Base-by-base conservation (phyloP, 2,113 vertebrate genomes). In the Melozone crissalis region DNA sequence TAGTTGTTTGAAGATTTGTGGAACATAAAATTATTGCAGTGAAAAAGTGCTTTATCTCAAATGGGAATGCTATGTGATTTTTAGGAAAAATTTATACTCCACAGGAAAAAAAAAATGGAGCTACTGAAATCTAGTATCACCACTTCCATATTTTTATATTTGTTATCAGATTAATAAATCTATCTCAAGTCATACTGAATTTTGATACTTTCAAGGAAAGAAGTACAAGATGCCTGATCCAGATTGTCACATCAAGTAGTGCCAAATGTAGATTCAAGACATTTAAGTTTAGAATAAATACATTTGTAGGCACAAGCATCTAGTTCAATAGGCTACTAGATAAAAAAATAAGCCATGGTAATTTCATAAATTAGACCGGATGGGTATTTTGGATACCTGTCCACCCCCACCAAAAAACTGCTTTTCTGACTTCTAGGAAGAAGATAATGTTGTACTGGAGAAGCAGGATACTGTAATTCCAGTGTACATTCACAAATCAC, bases 171-270 rank as follows among this genome's bases (percentile, higher is more conserved):
- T 35, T 61, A 43, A 65, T 66, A 69, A 73, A 57, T 30, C 33
- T n/a, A 0, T 35, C 37, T 81, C 37, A 74, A 35, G 19, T 78
- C 9, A 37, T 66, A 69, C 0, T 47, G 11, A 84, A 35, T 81
- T 66, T 81, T 18, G 9, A 19, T 68, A 16, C 2, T 39, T 37
- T 87, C 54, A 59, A 35, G 18, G 15, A 74, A 75, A 62, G 24
- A 65, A 57, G 49, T 30, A 66, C 3, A 14, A 66, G 12, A 5
- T 18, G 0, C 6, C 7, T 1, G 1, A n/a, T 22, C 6, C 49
- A 68, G 39, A 59, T 22, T 46, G 12, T 26, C 24, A 46, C 13
- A 68, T 24, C 59, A 68, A 51, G 0, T 24, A 69, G 19, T 31
- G 8, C 2, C 16, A 68, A 51, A 21, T 33, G 3, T 31, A 31